Percentiles rank a stretch among this genome's conserved stretches.
Evolutionary conservation across 1,140 invertebrate genomes (phyloP).

Genomic region (Aphis craccivora): DNA sequence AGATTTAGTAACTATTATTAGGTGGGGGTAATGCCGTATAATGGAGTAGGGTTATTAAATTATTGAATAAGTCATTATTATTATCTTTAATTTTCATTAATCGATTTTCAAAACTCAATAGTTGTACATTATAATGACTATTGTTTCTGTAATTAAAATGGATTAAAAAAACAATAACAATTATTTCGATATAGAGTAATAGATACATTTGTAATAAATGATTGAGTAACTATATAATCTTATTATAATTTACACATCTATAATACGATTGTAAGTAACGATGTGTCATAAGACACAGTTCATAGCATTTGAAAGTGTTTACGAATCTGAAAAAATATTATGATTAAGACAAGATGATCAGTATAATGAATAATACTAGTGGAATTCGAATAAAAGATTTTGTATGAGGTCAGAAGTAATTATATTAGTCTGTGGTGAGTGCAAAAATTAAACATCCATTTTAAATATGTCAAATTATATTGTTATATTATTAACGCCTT

Average conservation of each 20-base stretch:
- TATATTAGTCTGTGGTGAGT: too few species aligned
- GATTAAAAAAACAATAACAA: background rate
- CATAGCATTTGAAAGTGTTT: background rate
- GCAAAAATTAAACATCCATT: too few species aligned
- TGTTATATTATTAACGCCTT: too few species aligned
- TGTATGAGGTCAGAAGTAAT: too few species aligned
- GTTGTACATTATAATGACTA: background rate
- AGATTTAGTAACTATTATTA: background rate
- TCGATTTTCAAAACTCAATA: background rate
- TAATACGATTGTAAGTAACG: background rate
- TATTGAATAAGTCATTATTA: background rate
- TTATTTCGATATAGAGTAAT: background rate
- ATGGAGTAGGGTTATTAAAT: background rate
- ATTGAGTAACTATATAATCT: background rate
- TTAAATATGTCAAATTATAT: too few species aligned
- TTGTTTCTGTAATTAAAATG: background rate
- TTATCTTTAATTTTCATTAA: background rate
- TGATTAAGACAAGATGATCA: background rate
- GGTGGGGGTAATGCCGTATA: background rate
- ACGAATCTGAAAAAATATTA: background rate
- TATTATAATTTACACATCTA: background rate
- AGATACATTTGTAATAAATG: background rate
- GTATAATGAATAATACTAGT: too few species aligned
- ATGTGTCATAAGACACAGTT: background rate
- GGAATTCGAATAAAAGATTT: too few species aligned